Conservation (phyloP, 2,888 invertebrate species). For the Reticulitermes lucifugus region DNA sequence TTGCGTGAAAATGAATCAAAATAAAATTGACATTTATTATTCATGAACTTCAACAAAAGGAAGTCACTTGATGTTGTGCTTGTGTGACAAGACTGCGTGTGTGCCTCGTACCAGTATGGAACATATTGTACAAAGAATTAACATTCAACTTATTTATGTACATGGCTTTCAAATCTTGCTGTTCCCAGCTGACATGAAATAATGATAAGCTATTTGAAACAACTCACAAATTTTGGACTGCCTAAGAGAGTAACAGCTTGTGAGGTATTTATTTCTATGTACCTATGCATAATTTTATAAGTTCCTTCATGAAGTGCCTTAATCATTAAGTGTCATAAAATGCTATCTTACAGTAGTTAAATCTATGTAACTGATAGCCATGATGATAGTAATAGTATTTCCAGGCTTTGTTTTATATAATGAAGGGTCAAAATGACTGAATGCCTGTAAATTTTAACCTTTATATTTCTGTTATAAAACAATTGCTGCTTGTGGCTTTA, state of each 20-base stretch:
- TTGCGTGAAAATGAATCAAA: background rate
- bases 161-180: background rate
- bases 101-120: slow-evolving; percentile 9
- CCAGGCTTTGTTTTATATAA: background rate
- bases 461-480: background rate
- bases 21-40: background rate
- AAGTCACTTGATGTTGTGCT: background rate
- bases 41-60: background rate
- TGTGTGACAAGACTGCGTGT: background rate
- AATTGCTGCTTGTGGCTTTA: too few species aligned
- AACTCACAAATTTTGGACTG: background rate
- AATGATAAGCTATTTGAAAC: background rate
- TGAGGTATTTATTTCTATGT: background rate
- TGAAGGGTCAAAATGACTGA: slow-evolving; percentile 2
- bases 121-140: background rate
- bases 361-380: background rate
- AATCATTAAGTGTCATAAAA: slow-evolving; percentile 7
- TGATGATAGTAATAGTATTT: background rate
- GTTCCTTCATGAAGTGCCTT: slow-evolving; percentile 23
- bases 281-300: background rate
- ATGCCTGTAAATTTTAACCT: background rate
- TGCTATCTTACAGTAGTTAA: background rate
- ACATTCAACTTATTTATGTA: background rate
- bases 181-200: background rate
- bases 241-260: background rate